Percentiles rank a stretch among this genome's conserved stretches.
Evolutionary conservation across 2,113 vertebrate genomes (phyloP).

Genomic region (Cryptoleucopteryx plumbea): DNA sequence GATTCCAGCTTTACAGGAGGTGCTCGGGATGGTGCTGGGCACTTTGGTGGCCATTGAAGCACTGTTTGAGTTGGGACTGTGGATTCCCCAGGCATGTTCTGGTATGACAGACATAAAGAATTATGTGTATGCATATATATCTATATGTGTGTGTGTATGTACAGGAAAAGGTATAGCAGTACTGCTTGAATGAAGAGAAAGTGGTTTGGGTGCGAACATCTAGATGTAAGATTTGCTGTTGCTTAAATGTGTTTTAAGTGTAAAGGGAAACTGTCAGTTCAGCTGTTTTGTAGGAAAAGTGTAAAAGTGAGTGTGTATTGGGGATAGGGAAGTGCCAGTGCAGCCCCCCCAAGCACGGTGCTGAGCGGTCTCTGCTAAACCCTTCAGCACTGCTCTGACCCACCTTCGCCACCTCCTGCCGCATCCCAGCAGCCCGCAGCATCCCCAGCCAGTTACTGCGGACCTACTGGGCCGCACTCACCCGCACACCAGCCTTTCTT

Average conservation of each 20-base stretch:
- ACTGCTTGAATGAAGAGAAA: not conserved
- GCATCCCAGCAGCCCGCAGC: not conserved
- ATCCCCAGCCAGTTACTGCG: not conserved
- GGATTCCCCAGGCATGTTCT: not conserved
- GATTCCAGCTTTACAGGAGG: not conserved
- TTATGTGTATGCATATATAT: fast-evolving
- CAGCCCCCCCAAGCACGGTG: fast-evolving
- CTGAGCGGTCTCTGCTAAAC: not conserved
- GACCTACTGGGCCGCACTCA: not conserved
- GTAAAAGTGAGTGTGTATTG: fast-evolving
- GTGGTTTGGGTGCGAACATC: not conserved
- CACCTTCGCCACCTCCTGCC: not conserved
- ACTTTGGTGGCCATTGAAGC: not conserved
- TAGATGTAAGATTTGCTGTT: not conserved
- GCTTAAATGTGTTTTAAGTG: not conserved
- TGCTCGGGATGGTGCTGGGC: fast-evolving
- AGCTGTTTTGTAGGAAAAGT: not conserved
- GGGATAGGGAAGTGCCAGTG: not conserved
- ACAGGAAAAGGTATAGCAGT: not conserved
- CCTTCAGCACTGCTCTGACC: not conserved
- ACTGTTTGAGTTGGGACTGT: not conserved
- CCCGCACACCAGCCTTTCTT: not conserved
- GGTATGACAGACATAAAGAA: not conserved
- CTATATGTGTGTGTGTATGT: too few species aligned
- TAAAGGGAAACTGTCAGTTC: not conserved